Percentiles rank a stretch among this genome's conserved stretches.
Conservation (phyloP, 2,888 invertebrate genomes). For the Orgyia antiqua region DNA sequence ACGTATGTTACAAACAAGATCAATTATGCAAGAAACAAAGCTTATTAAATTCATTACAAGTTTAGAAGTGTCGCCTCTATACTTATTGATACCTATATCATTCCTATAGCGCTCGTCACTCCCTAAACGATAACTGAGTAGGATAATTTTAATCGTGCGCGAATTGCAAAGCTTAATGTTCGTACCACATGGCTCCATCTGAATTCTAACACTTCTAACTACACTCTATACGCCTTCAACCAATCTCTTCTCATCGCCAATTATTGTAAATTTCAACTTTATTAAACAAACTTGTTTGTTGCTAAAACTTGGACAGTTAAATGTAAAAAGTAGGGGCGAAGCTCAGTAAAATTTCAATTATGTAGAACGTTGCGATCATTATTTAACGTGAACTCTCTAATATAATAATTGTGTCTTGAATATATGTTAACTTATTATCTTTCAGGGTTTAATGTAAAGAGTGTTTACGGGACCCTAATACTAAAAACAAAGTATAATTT, state of each 20-base stretch:
- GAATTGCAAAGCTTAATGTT: slow-evolving; percentile 64
- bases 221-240: slow-evolving; percentile 40
- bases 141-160: slow-evolving; percentile 76
- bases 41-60: no score
- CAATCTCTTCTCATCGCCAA: slow-evolving; percentile 46
- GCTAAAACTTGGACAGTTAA: slow-evolving; percentile 24
- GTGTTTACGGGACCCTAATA: no score
- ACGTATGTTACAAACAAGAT: no score
- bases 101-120: slow-evolving; percentile 47
- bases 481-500: no score
- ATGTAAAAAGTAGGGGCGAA: slow-evolving; percentile 23
- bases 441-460: no score
- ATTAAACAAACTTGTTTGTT: slow-evolving; percentile 25
- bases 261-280: slow-evolving; percentile 24
- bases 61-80: no score
- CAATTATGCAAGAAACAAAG: no score
- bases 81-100: slow-evolving; percentile 19
- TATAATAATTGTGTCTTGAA: no score
- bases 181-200: slow-evolving; percentile 59
- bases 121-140: slow-evolving; percentile 64
- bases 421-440: no score
- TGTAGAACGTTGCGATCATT: slow-evolving; percentile 8
- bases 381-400: slow-evolving; percentile 9
- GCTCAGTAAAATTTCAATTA: slow-evolving; percentile 23
- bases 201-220: slow-evolving; percentile 40